These are phyloP conservation scores for Phoxinus phoxinus DNA, from an alignment of 2,113 vertebrate species.

Conservation along the genomic window DNA sequence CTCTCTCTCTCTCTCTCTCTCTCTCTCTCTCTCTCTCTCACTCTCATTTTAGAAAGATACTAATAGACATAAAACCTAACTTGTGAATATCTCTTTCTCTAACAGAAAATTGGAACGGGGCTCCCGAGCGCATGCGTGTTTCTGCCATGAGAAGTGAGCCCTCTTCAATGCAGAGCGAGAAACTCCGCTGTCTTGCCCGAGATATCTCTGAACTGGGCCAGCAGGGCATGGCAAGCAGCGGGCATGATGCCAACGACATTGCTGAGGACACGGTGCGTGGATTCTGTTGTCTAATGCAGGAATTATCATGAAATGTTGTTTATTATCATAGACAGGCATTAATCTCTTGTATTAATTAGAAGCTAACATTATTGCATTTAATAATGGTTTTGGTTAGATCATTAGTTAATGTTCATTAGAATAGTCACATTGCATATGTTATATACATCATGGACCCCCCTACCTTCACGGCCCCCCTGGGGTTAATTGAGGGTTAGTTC, in stretches of 20 bases:
- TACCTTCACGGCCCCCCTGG: too few species aligned
- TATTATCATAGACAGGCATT: background rate
- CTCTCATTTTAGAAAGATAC: background rate
- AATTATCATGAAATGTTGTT: background rate
- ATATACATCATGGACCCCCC: background rate
- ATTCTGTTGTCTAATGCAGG: background rate
- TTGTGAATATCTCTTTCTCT: conserved; percentile 44
- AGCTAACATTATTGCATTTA: background rate
- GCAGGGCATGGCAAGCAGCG: conserved; percentile 59
- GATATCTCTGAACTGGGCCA: conserved; percentile 64
- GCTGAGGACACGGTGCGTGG: conserved; percentile 42
- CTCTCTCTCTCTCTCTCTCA: background rate
- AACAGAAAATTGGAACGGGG: conserved; percentile 76
- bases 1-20: conserved; percentile 16
- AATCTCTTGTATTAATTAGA: background rate
- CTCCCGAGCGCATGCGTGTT: conserved; percentile 64
- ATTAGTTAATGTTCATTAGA: background rate
- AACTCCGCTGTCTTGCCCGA: conserved; percentile 78
- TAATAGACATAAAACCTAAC: background rate
- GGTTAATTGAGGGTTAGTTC: background rate
- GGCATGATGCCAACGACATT: conserved; percentile 7
- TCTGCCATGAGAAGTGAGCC: conserved; percentile 70
- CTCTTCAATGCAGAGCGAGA: conserved; percentile 69
- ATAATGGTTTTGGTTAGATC: background rate
- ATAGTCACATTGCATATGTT: background rate